phyloP scores from a whole-genome alignment of 2,888 invertebrate genomes.

The Sceliomorpha sp. region DNA sequence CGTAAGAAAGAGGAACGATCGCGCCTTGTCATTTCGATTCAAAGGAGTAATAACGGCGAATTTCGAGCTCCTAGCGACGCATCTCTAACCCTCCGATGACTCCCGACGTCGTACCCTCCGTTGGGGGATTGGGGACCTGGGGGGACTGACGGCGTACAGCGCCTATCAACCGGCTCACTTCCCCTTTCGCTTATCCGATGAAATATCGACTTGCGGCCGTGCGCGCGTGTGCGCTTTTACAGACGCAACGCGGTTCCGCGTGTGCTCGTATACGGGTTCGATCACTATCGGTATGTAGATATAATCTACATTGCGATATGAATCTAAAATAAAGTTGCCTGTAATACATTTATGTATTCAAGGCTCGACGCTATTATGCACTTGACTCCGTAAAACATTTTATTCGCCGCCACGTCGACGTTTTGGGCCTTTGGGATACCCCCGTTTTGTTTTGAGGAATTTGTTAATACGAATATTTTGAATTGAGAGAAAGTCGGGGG shows the following conservation, averaged over 20 bases:
- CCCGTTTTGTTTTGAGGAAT: too few species aligned
- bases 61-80: constrained; percentile 17
- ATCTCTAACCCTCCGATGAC: constrained; percentile 32
- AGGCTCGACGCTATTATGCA: constrained; percentile 21
- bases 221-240: constrained; percentile 10
- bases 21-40: constrained; percentile 31
- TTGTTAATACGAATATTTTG: too few species aligned
- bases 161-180: constrained; percentile 59
- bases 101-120: constrained; percentile 11
- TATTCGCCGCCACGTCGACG: not conserved
- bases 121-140: constrained; percentile 19
- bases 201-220: constrained; percentile 60
- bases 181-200: constrained; percentile 58
- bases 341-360: constrained; percentile 40
- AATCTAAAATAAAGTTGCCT: constrained; percentile 37
- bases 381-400: constrained; percentile 21
- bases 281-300: constrained; percentile 46
- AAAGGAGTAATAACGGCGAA: constrained; percentile 42
- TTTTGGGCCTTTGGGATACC: constrained; percentile 5
- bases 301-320: constrained; percentile 31
- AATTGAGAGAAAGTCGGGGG: too few species aligned
- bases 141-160: too few species aligned
- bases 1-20: constrained; percentile 21
- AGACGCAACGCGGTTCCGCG: too few species aligned
- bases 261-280: constrained; percentile 16